phyloP scores from a whole-genome alignment of 2,113 vertebrate genomes.

The Elephas maximus region DNA sequence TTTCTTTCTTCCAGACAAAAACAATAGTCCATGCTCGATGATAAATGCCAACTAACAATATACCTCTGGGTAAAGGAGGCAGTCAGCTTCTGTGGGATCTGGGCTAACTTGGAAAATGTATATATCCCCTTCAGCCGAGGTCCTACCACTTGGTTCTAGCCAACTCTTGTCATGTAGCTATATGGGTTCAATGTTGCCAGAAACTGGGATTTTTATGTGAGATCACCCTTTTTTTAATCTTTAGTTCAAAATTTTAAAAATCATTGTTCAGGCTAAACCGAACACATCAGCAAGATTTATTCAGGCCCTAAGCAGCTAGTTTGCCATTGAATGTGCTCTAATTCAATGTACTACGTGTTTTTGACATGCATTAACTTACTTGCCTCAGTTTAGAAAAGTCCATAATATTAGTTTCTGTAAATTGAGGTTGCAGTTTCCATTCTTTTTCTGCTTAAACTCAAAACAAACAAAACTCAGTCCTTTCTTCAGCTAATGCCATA shows the following conservation, averaged over 20 bases:
- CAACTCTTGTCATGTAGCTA: neutral
- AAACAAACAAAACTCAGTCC: neutral
- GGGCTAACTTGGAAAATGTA: neutral
- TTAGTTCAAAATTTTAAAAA: slow-evolving; percentile 39
- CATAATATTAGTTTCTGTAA: neutral
- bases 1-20: neutral
- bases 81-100: neutral
- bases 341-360: neutral
- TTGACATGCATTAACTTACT: neutral
- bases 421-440: neutral
- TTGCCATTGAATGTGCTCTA: slow-evolving; percentile 2
- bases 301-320: neutral
- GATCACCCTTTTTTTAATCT: neutral
- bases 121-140: neutral
- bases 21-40: neutral
- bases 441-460: neutral
- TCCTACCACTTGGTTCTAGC: neutral
- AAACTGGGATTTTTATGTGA: neutral
- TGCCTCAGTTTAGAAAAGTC: neutral
- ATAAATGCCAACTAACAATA: neutral
- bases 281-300: neutral
- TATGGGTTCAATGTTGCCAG: neutral
- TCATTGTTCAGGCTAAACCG: neutral
- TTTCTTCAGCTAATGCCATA: neutral
- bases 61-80: neutral